Base-by-base conservation (phyloP, 2,888 invertebrate species). In the Mythimna lalbum region DNA sequence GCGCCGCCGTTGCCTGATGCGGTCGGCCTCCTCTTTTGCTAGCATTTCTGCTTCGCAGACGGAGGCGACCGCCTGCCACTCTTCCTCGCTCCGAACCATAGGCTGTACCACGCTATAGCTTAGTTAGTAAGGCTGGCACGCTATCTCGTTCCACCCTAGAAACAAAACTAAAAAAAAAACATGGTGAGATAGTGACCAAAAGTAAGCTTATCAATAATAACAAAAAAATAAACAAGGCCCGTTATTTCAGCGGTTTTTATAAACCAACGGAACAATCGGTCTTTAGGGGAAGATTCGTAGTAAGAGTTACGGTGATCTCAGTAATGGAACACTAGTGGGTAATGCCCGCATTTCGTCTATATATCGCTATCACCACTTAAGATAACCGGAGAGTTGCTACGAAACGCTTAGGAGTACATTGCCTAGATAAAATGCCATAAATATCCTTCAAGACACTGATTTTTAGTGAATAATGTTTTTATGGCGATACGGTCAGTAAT, bases 221-320 rank as follows among this genome's bases (percentile, higher is more conserved):
- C 36, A 39, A 39, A 39, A 12, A 39, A 39, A 14, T 2, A 43
- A 43, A 1, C 21, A 39, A 31, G 9, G 14, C 14, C 7, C 39
- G 43, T 1, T 17, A 33, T 33, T 33, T 36, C 43, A 33, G 23
- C 6, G 17, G 5, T 53, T 61, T 62, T 47, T 47, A n/a, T 1
- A 55, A 55, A 23, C 31, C 23, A 14, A 19, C 47, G 9, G 2
- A 23, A 10, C n/a, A 63, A 56, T 50, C 39, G 55, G 23, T 49
- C 73, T 73, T 71, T 6, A n/a, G 71, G 73, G 71, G 23, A 12
- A 39, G 31, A 63, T 72, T 72, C 39, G 31, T 39, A 19, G n/a
- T 19, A n/a, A 50, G 49, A 71, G 39, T 56, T 10, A 73, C 17
- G 39, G 23, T 27, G 55, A 63, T 63, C 49, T 12, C 6, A 10